Conservation (phyloP, 2,113 vertebrate genomes). For the Centropus bengalensis region DNA sequence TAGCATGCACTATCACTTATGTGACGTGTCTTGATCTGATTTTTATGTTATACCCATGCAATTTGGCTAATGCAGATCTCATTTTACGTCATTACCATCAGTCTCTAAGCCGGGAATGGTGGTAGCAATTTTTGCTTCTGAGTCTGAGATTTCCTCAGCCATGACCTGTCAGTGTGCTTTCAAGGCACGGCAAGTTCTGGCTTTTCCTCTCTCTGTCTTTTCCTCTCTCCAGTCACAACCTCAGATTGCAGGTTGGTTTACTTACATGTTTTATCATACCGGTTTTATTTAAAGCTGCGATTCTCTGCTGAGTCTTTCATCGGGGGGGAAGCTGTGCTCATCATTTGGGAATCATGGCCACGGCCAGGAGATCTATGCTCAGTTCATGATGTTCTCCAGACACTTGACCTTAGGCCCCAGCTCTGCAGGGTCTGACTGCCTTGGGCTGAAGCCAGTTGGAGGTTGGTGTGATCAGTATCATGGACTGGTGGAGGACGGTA, state of each 20-base stretch:
- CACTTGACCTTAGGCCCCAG: neutral
- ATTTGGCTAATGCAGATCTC: neutral
- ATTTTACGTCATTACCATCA: neutral
- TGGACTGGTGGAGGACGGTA: neutral
- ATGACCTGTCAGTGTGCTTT: neutral
- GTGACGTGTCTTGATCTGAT: neutral
- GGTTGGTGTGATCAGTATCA: neutral
- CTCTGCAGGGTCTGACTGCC: neutral
- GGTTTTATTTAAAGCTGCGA: neutral
- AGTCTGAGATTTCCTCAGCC: neutral
- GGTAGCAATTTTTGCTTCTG: neutral
- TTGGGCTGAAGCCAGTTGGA: constrained; percentile 5
- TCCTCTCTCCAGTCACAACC: neutral
- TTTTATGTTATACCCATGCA: neutral
- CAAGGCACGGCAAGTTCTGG: neutral
- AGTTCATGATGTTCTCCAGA: neutral
- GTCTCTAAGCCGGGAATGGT: neutral
- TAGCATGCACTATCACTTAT: neutral
- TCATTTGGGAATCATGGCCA: neutral
- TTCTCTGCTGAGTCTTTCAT: neutral
- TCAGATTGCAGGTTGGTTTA: neutral
- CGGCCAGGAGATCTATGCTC: neutral
- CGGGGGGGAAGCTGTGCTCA: neutral
- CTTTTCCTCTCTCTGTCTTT: neutral
- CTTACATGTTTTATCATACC: neutral